Evolutionary conservation across 2,113 vertebrate genomes (phyloP).

Genomic region (Climacteris rufus): DNA sequence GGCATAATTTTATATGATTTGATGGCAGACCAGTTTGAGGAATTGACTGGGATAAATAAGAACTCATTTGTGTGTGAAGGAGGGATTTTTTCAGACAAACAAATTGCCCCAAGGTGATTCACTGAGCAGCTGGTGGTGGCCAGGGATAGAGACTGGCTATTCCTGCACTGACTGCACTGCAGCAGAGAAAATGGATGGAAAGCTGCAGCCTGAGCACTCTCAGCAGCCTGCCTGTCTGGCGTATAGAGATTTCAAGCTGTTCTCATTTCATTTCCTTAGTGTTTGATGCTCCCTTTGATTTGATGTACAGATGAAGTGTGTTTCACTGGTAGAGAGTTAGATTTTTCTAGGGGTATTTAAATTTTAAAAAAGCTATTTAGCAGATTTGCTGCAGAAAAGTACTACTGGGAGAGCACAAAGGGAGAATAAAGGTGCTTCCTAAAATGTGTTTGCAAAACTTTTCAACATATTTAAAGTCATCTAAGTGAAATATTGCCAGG

Average conservation of each 20-base stretch:
- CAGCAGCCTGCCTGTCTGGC: not conserved
- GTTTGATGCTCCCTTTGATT: not conserved
- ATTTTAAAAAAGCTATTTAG: not conserved
- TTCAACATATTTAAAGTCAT: not conserved
- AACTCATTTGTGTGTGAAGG: not conserved
- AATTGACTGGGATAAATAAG: not conserved
- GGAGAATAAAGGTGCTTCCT: not conserved
- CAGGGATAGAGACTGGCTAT: not conserved
- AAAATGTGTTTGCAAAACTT: not conserved
- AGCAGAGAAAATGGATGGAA: not conserved
- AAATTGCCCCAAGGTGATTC: not conserved
- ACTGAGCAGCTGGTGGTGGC: not conserved
- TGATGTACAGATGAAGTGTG: not conserved
- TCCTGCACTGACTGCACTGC: not conserved
- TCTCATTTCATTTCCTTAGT: not conserved
- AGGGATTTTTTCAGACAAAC: not conserved
- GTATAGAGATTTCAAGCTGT: not conserved
- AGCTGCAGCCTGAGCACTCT: not conserved
- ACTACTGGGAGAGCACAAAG: not conserved
- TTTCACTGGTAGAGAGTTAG: not conserved
- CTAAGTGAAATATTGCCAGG: not conserved
- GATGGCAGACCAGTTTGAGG: not conserved
- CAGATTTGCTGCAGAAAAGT: not conserved
- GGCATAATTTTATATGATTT: not conserved
- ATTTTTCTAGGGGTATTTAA: not conserved